Evolutionary conservation across 2,797 vertebrate species (phyloP).

Genomic region (Halcyon badia): DNA sequence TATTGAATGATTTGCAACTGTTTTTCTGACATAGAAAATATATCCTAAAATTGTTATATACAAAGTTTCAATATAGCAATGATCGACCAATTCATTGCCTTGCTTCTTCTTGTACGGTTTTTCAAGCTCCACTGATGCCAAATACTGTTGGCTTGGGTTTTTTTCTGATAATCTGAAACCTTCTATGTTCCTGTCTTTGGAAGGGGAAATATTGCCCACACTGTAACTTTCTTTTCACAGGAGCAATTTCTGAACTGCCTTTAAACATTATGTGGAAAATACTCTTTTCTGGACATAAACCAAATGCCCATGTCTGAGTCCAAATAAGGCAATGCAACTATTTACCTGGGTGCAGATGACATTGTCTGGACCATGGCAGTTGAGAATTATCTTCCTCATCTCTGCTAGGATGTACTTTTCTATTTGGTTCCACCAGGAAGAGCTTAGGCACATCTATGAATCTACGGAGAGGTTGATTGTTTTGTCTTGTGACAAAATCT

Average conservation of each 20-base stretch:
- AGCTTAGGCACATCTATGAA: background rate
- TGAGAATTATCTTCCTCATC: background rate
- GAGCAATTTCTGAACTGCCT: background rate
- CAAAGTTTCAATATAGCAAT: background rate
- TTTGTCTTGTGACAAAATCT: background rate
- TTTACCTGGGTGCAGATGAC: background rate
- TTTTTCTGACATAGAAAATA: background rate
- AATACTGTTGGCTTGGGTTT: background rate
- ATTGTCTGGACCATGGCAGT: rapidly evolving
- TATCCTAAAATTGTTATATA: background rate
- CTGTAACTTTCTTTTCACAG: background rate
- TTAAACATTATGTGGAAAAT: background rate
- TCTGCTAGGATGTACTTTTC: background rate
- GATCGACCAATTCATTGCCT: background rate
- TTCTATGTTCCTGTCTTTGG: background rate
- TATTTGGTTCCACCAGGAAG: background rate
- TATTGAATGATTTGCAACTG: background rate
- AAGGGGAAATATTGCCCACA: background rate
- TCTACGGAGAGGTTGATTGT: background rate
- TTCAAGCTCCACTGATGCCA: background rate
- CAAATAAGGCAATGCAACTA: background rate
- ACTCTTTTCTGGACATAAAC: background rate
- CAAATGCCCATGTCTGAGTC: background rate
- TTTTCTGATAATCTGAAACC: background rate
- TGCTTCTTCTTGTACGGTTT: background rate